Evolutionary conservation across 2,797 vertebrate genomes (phyloP), one percentile per base, ranked within the genome.

Genomic region (Amblyraja radiata): DNA sequence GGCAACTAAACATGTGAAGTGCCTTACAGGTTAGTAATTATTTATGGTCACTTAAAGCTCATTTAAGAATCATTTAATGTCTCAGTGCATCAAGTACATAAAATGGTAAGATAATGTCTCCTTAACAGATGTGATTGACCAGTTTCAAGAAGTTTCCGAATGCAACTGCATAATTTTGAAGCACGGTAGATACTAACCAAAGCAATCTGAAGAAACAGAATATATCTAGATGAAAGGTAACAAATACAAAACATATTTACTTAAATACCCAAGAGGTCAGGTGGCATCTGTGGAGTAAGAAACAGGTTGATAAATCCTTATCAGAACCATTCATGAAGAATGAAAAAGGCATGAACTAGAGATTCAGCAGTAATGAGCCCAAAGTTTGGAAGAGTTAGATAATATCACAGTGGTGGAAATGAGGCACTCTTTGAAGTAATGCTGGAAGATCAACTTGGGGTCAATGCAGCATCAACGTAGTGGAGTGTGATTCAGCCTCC

Each of bases 31-130:
- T 61, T 65, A 86, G 83, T 63, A 61, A 88, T 16, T 88, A 88
- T 21, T 21, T 88, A 65, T 88, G 32, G n/a, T 36, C 71, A 36
- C n/a, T 36, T 21, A 88, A 88, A 68, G 14, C n/a, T 14, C 0
- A 68, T 36, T 88, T 86, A 86, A 86, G 58, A 86, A 86, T 86
- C 58, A 86, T 63, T 86, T 61, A 84, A n/a, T 1, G n/a, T 16
- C 83, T 63, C 58, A 61, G 58, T 14, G 54, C 6, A 86, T 5
- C 4, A 63, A 86, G 83, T 86, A n/a, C 3, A 86, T 86, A 63
- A 32, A 11, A 28, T 86, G 58, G 6, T 54, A 61, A 63, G 83
- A n/a, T 1, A n/a, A 63, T 84, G 25, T 10, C 11, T n/a, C 83
- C 28, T 32, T 61, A 86, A 36, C 61, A 86, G 58, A 86, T 63